Percentiles rank a stretch among this genome's conserved stretches.
These are phyloP conservation scores for Coremacera marginata DNA, from an alignment of 2,888 invertebrate genomes.

Conservation along the genomic window DNA sequence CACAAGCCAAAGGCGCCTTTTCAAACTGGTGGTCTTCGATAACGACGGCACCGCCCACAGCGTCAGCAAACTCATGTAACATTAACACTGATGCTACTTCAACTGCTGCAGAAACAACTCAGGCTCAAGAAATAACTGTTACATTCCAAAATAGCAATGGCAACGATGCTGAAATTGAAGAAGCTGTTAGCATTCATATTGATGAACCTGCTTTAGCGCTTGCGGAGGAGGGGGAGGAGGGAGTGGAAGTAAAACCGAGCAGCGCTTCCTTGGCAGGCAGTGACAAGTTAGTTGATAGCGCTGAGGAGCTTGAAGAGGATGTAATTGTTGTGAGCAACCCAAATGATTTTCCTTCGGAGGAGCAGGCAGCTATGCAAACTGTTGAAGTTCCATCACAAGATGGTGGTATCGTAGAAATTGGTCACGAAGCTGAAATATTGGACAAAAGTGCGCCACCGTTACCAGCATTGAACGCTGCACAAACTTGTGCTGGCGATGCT, in stretches of 20 bases:
- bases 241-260: not conserved
- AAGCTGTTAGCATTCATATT: constrained; percentile 59
- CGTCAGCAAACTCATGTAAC: constrained; percentile 17
- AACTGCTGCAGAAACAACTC: constrained; percentile 35
- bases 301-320: constrained; percentile 56
- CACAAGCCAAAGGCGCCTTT: constrained; percentile 88
- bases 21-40: constrained; percentile 88
- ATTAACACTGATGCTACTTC: constrained; percentile 1
- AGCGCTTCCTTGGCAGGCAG: constrained; percentile 37
- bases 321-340: not conserved
- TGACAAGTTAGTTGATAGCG: constrained; percentile 56
- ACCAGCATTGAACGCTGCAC: constrained; percentile 12
- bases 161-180: constrained; percentile 52
- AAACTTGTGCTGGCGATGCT: constrained; percentile 34
- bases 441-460: constrained; percentile 50
- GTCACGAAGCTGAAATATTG: constrained; percentile 65
- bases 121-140: constrained; percentile 56
- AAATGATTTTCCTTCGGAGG: constrained; percentile 12
- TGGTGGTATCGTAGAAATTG: constrained; percentile 67
- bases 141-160: constrained; percentile 61
- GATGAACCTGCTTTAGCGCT: constrained; percentile 42
- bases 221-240: not conserved
- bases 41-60: constrained; percentile 69
- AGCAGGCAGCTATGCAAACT: not conserved
- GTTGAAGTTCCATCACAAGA: constrained; percentile 44